Evolutionary conservation across 1,140 invertebrate genomes (phyloP).

Genomic region (Halesus radiatus): DNA sequence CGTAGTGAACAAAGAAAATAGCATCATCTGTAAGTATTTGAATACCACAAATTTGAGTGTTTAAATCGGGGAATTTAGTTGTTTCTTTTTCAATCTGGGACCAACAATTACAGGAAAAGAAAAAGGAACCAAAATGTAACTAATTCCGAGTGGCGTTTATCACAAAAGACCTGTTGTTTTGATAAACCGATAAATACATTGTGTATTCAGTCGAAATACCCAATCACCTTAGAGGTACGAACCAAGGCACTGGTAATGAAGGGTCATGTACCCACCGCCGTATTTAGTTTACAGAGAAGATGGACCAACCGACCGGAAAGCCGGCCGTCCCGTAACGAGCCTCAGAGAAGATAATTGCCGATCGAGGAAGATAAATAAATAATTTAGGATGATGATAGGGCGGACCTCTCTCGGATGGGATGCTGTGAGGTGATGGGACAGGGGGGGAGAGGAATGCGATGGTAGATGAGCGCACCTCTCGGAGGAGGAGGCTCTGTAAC

Average conservation of each 20-base stretch:
- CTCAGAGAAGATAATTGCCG: constrained; percentile 57
- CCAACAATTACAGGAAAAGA: no score
- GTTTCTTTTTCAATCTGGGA: no score
- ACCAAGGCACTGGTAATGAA: neutral
- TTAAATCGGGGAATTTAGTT: no score
- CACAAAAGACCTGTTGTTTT: no score
- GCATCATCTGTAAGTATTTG: no score
- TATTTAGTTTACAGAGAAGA: constrained; percentile 12
- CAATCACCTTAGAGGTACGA: no score
- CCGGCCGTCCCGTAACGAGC: constrained; percentile 45
- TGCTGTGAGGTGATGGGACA: constrained; percentile 14
- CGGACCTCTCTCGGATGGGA: constrained; percentile 30
- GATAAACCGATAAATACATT: no score
- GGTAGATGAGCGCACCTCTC: neutral
- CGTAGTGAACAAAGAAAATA: no score
- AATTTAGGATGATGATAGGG: constrained; percentile 58
- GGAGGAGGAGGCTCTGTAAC: constrained; percentile 3
- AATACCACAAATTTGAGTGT: no score
- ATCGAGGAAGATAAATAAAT: constrained; percentile 58
- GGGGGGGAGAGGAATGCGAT: constrained; percentile 19
- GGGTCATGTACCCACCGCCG: neutral
- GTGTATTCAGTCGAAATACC: no score
- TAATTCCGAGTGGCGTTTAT: no score
- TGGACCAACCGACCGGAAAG: constrained; percentile 20
- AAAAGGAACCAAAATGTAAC: no score